Base-by-base conservation (phyloP, 2,113 vertebrate species). In the Tauraco erythrolophus region DNA sequence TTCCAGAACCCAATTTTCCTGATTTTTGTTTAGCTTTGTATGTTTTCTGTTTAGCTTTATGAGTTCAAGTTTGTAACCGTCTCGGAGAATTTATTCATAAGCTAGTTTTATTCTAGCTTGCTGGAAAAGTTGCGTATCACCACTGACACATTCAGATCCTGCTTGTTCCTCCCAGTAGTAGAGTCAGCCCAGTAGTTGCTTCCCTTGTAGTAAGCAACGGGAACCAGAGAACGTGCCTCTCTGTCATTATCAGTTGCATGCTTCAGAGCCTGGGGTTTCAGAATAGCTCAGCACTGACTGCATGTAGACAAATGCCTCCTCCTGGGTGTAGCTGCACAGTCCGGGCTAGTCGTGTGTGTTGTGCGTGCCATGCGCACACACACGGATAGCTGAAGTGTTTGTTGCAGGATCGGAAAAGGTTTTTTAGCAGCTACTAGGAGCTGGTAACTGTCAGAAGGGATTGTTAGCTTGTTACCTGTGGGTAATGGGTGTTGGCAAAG, bases 41-140 rank as follows among this genome's bases (percentile, higher is more conserved):
- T 51, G 1, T 41, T 58, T 57, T 87, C 84, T 33, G 30, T 54
- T 76, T 58, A 50, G 48, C 31, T 41, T 48, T 54, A 33, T 4
- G 7, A 27, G 10, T 88, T 91, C 15, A 21, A 61, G 30, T 89
- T 58, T 78, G 64, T 85, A 58, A 21, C 24, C 1, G 1, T 50
- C 48, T 92, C 9, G 2, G 48, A 88, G 58, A 72, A 66, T 35
- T 74, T 89, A 62, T 79, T 89, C 39, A 50, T 37, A 14, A 77
- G 64, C 28, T 70, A 43, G 60, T 91, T 97, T 94, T 94, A 61
- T 89, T 94, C 66, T 22, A 35, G 56, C 43, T 37, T 43, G 74
- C 85, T 97, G 79, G 93, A 92, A 89, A 95, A 96, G 85, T 95
- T 89, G 94, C 65, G 9, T 61, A 16, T 97, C 39, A 2, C 75